Evolutionary conservation across 2,797 vertebrate species (phyloP), one percentile per base, ranked within the genome.

Genomic region (Columba guinea): DNA sequence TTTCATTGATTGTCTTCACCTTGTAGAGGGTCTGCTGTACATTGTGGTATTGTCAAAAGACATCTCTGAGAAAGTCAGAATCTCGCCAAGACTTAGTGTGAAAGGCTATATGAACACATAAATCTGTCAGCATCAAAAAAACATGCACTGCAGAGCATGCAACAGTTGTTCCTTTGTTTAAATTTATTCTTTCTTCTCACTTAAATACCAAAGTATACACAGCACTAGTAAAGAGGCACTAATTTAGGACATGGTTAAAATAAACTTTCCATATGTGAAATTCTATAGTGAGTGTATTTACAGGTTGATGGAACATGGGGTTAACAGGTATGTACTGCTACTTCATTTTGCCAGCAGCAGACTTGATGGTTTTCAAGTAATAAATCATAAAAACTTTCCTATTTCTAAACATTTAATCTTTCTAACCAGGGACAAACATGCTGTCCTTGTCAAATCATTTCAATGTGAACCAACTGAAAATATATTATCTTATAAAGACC

Each of bases 321-420:
- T 96, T 97, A 97, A 97, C 94, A 96, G 96, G 94, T 97, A 92
- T 91, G 88, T 95, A 48, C 55, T 41, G 51, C 73, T 86, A 59
- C 62, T 92, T 95, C 91, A 88, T 97, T 98, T 97, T 96, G 94
- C 98, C 98, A 98, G 98, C 97, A 97, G 92, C 97, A 98, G 97
- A 98, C 90, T 97, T 98, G 97, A 97, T 97, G 95, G 97, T 95
- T 98, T 98, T 97, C 93, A 97, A 98, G 98, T 97, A 98, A 98
- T 98, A 99, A 99, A 98, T 99, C 98, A 99, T 98, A 98, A 98
- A 98, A 96, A 97, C 93, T 90, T 98, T 96, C 98, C 98, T 94
- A 74, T 98, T 98, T 98, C 97, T 98, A 97, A 98, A 98, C 97
- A 97, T 98, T 98, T 98, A 95, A 95, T 98, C 98, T 98, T 97